Conservation (phyloP, 2,113 vertebrate species). For the Bucco capensis region DNA sequence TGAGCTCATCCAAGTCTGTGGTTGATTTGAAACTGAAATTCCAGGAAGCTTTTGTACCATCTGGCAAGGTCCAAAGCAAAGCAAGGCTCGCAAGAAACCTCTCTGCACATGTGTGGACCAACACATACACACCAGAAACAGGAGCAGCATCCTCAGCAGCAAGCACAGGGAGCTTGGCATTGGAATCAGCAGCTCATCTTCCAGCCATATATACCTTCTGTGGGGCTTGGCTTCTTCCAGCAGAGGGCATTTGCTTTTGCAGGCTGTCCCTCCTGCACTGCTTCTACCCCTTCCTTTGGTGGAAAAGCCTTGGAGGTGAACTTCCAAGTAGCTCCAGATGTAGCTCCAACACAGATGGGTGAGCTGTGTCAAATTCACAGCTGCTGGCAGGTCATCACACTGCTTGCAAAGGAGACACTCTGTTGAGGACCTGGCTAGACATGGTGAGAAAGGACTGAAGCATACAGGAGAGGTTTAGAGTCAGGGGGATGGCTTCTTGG, state of each 20-base stretch:
- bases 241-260: conserved; percentile 16
- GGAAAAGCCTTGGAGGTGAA: neutral
- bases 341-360: conserved; percentile 26
- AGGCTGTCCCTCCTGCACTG: accelerated
- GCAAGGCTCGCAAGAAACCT: conserved; percentile 43
- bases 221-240: neutral
- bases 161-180: neutral
- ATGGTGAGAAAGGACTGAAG: neutral
- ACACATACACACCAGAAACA: conserved; percentile 45
- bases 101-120: conserved; percentile 49
- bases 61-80: conserved; percentile 61
- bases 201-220: neutral
- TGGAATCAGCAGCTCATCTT: no score
- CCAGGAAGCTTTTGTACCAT: conserved; percentile 76
- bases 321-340: conserved; percentile 16
- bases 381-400: neutral
- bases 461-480: neutral
- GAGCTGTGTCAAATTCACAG: neutral
- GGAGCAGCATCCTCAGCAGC: neutral
- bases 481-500: neutral
- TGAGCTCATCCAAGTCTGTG: conserved; percentile 79
- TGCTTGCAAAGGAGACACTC: neutral
- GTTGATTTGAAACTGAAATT: conserved; percentile 81
- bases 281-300: neutral
- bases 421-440: neutral